Evolutionary conservation across 1,140 invertebrate species (phyloP).

Genomic region (Dolichoris vasculosae): DNA sequence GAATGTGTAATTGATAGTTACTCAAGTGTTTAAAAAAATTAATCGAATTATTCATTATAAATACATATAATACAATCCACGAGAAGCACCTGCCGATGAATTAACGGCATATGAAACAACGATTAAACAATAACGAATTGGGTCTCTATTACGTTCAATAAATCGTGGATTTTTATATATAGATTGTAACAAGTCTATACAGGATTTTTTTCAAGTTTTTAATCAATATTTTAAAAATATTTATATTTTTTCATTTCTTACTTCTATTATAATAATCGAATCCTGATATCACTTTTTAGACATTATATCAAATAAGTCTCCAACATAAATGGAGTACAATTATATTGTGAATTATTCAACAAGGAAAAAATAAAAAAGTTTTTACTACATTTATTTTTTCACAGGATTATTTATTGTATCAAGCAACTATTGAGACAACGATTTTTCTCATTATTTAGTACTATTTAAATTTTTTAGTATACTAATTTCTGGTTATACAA

Average conservation of each 20-base stretch:
- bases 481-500: no score
- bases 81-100: not conserved
- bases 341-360: not conserved
- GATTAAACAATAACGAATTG: not conserved
- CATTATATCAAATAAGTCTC: not conserved
- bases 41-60: not conserved
- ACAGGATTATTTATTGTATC: not conserved
- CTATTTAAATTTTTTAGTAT: no score
- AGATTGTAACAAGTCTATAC: no score
- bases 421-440: no score
- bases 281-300: not conserved
- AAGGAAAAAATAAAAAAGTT: slow-evolving; percentile 8
- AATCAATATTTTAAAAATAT: not conserved
- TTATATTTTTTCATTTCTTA: not conserved
- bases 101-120: not conserved
- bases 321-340: not conserved
- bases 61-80: not conserved
- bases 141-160: not conserved
- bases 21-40: no score
- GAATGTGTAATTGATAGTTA: no score
- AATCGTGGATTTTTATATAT: not conserved
- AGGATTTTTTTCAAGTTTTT: not conserved
- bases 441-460: no score
- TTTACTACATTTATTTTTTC: not conserved
- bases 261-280: not conserved